Conservation (phyloP, 2,113 vertebrate genomes). For the Leucopsar rothschildi region DNA sequence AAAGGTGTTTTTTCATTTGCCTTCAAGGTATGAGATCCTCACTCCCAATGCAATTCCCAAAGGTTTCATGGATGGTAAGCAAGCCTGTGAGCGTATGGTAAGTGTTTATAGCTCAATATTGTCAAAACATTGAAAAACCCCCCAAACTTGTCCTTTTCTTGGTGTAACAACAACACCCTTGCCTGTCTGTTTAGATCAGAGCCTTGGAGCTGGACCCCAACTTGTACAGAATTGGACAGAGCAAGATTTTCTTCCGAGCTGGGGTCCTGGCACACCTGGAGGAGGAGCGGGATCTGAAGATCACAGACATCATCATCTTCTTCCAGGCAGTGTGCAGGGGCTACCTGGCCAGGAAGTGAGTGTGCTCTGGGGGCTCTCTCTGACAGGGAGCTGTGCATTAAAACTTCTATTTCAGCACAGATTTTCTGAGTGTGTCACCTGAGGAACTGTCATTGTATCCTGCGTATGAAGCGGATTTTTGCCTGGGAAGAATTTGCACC, state of each 20-base stretch:
- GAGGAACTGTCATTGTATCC: neutral
- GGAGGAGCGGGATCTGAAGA: constrained; percentile 96
- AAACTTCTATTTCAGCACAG: neutral
- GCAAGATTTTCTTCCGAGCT: constrained; percentile 98
- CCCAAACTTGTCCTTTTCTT: neutral
- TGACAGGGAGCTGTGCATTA: neutral
- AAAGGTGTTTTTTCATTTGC: neutral
- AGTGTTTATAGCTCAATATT: neutral
- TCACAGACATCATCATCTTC: constrained; percentile 97
- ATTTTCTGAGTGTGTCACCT: neutral
- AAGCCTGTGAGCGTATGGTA: constrained; percentile 97
- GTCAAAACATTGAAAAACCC: neutral
- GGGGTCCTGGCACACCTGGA: constrained; percentile 96
- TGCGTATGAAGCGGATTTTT: neutral
- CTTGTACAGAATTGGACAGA: constrained; percentile 96
- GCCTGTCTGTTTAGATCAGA: constrained; percentile 78
- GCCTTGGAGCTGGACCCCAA: constrained; percentile 95
- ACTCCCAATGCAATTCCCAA: constrained; percentile 97
- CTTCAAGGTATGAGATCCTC: constrained; percentile 92
- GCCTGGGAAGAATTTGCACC: neutral
- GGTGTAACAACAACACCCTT: neutral
- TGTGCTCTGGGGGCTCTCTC: neutral
- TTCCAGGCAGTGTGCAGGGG: constrained; percentile 97
- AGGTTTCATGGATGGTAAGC: constrained; percentile 98
- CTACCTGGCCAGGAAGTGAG: constrained; percentile 94